phyloP scores from a whole-genome alignment of 2,888 invertebrate genomes.

The Onthophagus sagittarius region DNA sequence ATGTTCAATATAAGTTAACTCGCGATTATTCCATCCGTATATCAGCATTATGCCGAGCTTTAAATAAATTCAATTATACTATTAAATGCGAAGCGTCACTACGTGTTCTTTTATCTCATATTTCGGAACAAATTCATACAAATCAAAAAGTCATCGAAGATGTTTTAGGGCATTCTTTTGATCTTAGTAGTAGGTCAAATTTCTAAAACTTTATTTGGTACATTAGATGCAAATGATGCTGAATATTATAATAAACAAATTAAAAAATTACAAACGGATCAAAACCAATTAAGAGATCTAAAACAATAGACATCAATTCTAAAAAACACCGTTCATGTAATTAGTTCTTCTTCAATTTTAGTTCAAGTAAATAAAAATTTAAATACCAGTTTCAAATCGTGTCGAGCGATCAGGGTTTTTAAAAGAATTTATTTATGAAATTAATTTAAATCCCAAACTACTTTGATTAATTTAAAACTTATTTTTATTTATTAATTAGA shows the following conservation, averaged over 20 bases:
- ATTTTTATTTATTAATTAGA: no score
- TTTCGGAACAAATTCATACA: not conserved
- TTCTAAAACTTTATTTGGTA: constrained; percentile 1
- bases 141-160: constrained; percentile 1
- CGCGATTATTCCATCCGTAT: not conserved
- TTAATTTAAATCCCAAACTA: no score
- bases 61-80: not conserved
- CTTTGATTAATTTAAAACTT: no score
- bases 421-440: no score
- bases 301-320: not conserved
- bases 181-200: not conserved
- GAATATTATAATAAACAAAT: constrained; percentile 2
- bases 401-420: no score
- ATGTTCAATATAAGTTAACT: not conserved
- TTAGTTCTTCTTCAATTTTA: not conserved
- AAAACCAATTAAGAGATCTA: not conserved
- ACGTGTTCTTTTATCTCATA: not conserved
- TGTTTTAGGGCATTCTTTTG: not conserved
- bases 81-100: not conserved
- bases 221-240: constrained; percentile 2
- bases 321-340: constrained; percentile 3
- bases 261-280: not conserved
- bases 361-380: not conserved
- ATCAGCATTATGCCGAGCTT: not conserved
- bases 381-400: no score